Evolutionary conservation across 2,797 vertebrate genomes (phyloP).

Genomic region (Sebastes reedi): DNA sequence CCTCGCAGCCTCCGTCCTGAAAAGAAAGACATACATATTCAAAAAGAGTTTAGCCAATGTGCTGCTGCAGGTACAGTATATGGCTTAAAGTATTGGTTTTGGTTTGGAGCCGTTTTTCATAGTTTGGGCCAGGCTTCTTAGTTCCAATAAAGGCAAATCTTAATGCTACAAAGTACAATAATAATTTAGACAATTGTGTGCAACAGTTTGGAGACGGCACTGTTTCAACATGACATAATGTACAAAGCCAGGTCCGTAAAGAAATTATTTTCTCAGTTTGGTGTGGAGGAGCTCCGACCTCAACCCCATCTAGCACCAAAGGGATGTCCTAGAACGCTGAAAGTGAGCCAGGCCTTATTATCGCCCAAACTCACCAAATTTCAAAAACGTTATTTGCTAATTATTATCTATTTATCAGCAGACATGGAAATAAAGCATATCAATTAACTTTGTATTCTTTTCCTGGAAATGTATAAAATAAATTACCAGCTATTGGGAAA

Average conservation of each 20-base stretch:
- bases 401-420: too few relatives aligned
- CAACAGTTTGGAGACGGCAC: neutral
- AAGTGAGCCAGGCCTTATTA: too few relatives aligned
- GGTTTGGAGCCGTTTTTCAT: neutral
- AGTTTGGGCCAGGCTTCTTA: neutral
- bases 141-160: neutral
- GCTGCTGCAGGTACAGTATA: neutral
- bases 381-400: too few relatives aligned
- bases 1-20: conserved; percentile 95
- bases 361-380: too few relatives aligned
- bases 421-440: too few relatives aligned
- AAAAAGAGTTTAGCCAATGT: neutral
- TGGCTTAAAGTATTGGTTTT: neutral
- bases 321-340: neutral
- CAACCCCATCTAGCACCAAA: neutral
- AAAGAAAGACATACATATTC: neutral
- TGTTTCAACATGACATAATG: neutral
- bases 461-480: too few relatives aligned
- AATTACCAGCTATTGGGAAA: too few relatives aligned
- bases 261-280: neutral
- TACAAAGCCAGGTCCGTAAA: neutral
- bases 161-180: too few relatives aligned
- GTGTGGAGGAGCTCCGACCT: neutral
- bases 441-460: too few relatives aligned
- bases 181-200: too few relatives aligned